A percentile compares a stretch with the other conserved stretches of the same genome.
phyloP scores from a whole-genome alignment of 2,888 invertebrate species.

The Hemicrepidius hirtus region DNA sequence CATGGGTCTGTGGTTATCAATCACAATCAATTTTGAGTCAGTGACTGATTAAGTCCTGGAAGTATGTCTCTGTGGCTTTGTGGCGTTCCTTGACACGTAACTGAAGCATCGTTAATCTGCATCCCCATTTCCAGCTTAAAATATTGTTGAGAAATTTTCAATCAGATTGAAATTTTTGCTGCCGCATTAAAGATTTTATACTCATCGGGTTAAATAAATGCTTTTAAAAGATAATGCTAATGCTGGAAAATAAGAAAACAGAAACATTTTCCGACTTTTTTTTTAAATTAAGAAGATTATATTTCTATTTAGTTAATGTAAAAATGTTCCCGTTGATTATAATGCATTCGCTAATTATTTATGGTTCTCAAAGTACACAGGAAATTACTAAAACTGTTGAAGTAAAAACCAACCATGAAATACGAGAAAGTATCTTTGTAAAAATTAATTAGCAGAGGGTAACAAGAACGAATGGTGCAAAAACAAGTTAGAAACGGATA shows the following conservation, averaged over 20 bases:
- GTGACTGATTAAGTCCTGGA: slow-evolving; percentile 38
- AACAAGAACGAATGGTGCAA: slow-evolving; percentile 16
- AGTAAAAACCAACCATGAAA: not conserved
- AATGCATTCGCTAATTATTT: too few relatives aligned
- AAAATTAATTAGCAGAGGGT: slow-evolving; percentile 1
- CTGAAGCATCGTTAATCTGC: slow-evolving; percentile 34
- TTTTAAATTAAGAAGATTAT: too few relatives aligned
- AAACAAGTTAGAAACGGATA: slow-evolving; percentile 11
- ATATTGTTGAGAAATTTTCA: not conserved
- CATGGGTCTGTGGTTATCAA: slow-evolving; percentile 30
- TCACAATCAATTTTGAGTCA: slow-evolving; percentile 42
- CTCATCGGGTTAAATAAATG: too few relatives aligned
- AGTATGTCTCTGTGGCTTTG: slow-evolving; percentile 27
- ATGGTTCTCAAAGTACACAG: too few relatives aligned
- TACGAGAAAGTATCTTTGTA: not conserved
- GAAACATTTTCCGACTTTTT: too few relatives aligned
- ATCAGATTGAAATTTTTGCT: not conserved
- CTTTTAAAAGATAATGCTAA: too few relatives aligned
- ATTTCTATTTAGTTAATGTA: too few relatives aligned
- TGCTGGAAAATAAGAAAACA: too few relatives aligned
- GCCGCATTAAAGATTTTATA: not conserved
- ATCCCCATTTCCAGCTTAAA: slow-evolving; percentile 5
- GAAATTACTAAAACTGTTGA: not conserved
- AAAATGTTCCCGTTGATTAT: too few relatives aligned
- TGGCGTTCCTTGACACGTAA: slow-evolving; percentile 34